Evolutionary conservation across 37 sponge, comb jelly and placozoan genomes (phyloP).

Genomic region (Eunapius fragilis): DNA sequence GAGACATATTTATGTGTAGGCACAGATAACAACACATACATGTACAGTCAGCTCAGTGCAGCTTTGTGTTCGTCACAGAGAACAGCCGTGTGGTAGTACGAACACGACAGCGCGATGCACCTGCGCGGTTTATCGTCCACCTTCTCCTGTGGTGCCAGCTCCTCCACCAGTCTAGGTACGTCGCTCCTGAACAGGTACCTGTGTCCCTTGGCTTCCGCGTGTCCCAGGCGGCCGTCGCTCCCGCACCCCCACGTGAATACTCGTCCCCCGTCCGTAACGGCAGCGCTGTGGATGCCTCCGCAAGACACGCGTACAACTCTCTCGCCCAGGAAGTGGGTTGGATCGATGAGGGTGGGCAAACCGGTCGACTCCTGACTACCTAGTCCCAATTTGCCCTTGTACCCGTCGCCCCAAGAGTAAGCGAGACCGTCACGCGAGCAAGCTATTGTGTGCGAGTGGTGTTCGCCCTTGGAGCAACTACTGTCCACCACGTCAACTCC

Average conservation of each 20-base stretch:
- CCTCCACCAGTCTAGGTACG: constrained; percentile 51
- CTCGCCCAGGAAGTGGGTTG: constrained; percentile 23
- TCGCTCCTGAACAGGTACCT: constrained; percentile 58
- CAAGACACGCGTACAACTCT: constrained; percentile 29
- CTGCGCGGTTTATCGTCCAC: background rate
- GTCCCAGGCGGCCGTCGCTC: constrained; percentile 72
- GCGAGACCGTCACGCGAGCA: constrained; percentile 65
- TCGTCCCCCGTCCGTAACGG: constrained; percentile 36
- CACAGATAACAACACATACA: too few relatives aligned
- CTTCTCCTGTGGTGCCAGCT: background rate
- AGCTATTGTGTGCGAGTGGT: constrained; percentile 75
- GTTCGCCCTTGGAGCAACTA: constrained; percentile 75
- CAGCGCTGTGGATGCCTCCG: constrained; percentile 72
- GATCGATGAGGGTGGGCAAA: constrained; percentile 35
- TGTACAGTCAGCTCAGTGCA: background rate
- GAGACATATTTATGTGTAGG: too few relatives aligned
- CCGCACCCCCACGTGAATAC: constrained; percentile 81
- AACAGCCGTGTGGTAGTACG: constrained; percentile 65
- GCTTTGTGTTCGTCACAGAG: constrained; percentile 1
- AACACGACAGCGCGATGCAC: constrained; percentile 22
- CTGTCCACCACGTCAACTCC: constrained; percentile 11
- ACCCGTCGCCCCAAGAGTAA: constrained; percentile 83
- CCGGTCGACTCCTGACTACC: constrained; percentile 30
- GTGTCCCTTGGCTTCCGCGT: constrained; percentile 71
- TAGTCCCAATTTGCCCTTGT: constrained; percentile 69